Conservation (phyloP, 2,888 invertebrate species). For the Perdita meconis region DNA sequence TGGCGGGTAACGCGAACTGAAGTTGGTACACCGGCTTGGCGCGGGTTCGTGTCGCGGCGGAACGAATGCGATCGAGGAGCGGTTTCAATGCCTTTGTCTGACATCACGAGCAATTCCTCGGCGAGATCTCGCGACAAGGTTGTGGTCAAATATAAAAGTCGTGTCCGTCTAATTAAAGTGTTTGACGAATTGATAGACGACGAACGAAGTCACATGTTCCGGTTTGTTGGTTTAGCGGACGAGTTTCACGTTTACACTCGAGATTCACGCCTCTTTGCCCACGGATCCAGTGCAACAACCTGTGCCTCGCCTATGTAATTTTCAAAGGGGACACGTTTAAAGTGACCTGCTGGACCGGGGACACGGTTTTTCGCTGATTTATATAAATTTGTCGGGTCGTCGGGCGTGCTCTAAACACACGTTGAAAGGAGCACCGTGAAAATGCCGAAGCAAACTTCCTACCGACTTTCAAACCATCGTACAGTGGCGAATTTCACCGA, state of each 20-base stretch:
- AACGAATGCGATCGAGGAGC: not conserved
- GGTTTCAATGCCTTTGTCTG: no score
- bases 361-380: slow-evolving; percentile 46
- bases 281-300: slow-evolving; percentile 57
- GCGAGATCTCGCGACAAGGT: slow-evolving; percentile 57
- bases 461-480: slow-evolving; percentile 1
- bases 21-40: no score
- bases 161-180: slow-evolving; percentile 75
- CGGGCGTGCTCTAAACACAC: slow-evolving; percentile 10
- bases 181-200: slow-evolving; percentile 77
- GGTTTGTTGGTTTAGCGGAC: slow-evolving; percentile 72
- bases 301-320: slow-evolving; percentile 46
- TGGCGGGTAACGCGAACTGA: no score
- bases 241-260: slow-evolving; percentile 73
- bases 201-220: slow-evolving; percentile 75
- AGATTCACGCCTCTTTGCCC: slow-evolving; percentile 62
- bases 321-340: slow-evolving; percentile 52
- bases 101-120: slow-evolving; percentile 36
- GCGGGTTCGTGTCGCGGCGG: no score
- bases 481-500: not conserved
- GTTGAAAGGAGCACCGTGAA: slow-evolving; percentile 5
- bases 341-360: slow-evolving; percentile 41
- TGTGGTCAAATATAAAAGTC: slow-evolving; percentile 72
- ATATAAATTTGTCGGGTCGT: slow-evolving; percentile 52
- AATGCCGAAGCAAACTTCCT: slow-evolving; percentile 10